A percentile compares a stretch with the other conserved stretches of the same genome.
phyloP scores from a whole-genome alignment of 2,888 invertebrate genomes.

The Digitonthophagus gazella region DNA sequence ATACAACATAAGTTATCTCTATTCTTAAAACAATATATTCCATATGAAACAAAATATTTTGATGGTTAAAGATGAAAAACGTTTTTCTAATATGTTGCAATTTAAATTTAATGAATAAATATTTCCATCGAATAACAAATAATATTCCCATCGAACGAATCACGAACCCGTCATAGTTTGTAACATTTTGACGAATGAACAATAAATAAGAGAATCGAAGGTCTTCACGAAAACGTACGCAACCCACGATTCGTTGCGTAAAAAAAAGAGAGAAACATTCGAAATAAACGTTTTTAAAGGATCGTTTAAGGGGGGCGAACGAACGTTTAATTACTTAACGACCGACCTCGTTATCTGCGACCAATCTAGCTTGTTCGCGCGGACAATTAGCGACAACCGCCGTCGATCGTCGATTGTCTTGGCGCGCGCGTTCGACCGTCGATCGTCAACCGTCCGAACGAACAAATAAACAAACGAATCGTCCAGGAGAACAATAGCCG shows the following conservation, averaged over 20 bases:
- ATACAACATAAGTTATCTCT: no score
- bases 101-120: no score
- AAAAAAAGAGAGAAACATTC: background rate
- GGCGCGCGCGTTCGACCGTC: no score
- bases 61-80: no score
- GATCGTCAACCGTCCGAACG: background rate
- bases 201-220: background rate
- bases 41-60: no score
- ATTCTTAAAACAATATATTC: no score
- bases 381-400: background rate
- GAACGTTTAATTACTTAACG: background rate
- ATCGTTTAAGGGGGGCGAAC: background rate
- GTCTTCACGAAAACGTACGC: background rate
- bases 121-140: no score
- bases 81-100: no score
- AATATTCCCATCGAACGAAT: no score
- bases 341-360: background rate
- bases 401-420: background rate
- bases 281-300: background rate
- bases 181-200: background rate
- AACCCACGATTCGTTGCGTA: background rate
- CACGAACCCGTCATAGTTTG: background rate
- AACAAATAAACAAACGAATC: background rate
- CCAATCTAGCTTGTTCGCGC: background rate
- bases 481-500: background rate